Conservation (phyloP, 2,113 vertebrate genomes). For the Podilymbus podiceps region DNA sequence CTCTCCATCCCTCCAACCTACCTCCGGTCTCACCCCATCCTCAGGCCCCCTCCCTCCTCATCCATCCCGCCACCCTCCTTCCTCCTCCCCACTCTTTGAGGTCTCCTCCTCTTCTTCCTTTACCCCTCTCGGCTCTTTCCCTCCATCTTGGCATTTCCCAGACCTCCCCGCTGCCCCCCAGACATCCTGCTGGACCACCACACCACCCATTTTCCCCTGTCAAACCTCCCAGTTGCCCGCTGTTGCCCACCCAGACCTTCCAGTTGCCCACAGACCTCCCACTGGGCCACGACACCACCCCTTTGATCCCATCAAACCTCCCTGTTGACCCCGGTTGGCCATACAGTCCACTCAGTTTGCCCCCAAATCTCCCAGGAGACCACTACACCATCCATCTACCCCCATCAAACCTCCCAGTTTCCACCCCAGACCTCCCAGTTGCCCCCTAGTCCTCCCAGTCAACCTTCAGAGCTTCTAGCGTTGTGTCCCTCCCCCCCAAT, state of each 20-base stretch:
- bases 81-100: no score
- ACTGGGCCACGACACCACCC: no score
- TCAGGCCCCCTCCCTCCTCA: no score
- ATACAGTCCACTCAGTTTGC: no score
- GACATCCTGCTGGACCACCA: no score
- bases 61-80: neutral
- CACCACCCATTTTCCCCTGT: neutral
- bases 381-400: no score
- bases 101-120: neutral
- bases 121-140: neutral
- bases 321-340: no score
- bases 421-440: neutral
- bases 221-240: neutral
- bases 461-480: neutral
- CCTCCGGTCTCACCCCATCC: no score
- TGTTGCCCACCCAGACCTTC: neutral
- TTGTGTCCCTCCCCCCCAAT: neutral
- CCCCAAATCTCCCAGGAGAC: no score
- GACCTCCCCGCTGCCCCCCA: neutral
- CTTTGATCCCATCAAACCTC: no score
- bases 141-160: neutral
- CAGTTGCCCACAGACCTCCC: neutral
- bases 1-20: no score
- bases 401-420: neutral
- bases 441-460: no score